These are phyloP conservation scores for Dromius quadrimaculatus DNA, from an alignment of 2,888 invertebrate species.

Conservation along the genomic window DNA sequence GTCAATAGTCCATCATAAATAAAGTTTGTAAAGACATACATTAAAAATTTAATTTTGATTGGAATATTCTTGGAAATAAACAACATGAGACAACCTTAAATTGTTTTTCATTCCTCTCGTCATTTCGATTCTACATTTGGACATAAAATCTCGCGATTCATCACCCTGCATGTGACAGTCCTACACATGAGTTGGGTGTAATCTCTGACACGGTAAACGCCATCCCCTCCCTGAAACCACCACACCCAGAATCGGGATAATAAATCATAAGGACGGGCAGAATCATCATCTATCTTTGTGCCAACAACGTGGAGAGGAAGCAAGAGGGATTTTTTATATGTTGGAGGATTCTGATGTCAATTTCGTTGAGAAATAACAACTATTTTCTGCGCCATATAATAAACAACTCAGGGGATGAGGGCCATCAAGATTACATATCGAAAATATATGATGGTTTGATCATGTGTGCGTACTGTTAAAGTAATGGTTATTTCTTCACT, in stretches of 20 bases:
- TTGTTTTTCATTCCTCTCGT: too few species aligned
- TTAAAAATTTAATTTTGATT: too few species aligned
- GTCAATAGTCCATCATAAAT: constrained; percentile 44
- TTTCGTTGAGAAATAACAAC: too few species aligned
- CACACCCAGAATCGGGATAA: constrained; percentile 62
- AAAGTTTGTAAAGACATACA: constrained; percentile 41
- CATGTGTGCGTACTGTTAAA: constrained; percentile 21
- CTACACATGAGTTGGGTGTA: constrained; percentile 63
- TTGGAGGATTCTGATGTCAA: too few species aligned
- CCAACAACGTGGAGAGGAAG: constrained; percentile 54
- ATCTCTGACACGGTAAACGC: constrained; percentile 63
- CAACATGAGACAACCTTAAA: too few species aligned
- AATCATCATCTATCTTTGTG: constrained; percentile 62
- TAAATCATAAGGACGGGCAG: constrained; percentile 64
- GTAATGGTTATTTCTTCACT: constrained; percentile 37
- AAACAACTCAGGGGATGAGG: too few species aligned
- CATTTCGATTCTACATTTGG: too few species aligned
- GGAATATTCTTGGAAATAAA: too few species aligned
- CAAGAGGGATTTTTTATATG: too few species aligned
- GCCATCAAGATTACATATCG: too few species aligned
- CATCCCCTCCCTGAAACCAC: neutral
- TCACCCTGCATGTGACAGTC: constrained; percentile 11
- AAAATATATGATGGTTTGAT: constrained; percentile 23
- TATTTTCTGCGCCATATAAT: too few species aligned
- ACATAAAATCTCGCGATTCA: constrained; percentile 3